Conservation (phyloP, 2,797 vertebrate species). For the Xerus rutilus region DNA sequence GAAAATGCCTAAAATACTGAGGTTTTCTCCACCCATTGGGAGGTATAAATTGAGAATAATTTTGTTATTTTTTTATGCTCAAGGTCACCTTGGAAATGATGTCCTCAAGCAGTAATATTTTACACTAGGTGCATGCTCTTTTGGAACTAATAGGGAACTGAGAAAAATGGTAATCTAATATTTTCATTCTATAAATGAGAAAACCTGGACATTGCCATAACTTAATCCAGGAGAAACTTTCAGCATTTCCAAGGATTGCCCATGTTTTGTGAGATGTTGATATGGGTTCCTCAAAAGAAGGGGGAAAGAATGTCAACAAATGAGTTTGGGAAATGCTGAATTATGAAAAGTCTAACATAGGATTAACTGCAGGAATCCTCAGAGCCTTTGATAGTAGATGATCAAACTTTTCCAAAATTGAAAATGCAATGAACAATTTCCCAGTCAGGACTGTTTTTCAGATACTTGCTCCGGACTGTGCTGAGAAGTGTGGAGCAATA, state of each 20-base stretch:
- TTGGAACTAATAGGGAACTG: neutral
- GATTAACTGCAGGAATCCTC: neutral
- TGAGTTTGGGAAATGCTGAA: neutral
- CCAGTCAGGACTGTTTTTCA: neutral
- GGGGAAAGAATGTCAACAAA: neutral
- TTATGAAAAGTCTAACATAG: neutral
- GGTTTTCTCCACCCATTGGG: neutral
- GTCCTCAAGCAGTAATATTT: neutral
- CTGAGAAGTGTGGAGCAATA: neutral
- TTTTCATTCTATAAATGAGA: neutral
- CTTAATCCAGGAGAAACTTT: neutral
- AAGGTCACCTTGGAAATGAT: neutral
- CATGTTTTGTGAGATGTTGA: neutral
- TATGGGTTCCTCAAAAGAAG: conserved; percentile 11
- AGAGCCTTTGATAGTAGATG: neutral
- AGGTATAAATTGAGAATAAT: neutral
- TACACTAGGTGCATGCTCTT: neutral
- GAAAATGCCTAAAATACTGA: neutral
- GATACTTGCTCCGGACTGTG: neutral
- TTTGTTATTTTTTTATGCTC: neutral
- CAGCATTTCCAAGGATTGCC: neutral
- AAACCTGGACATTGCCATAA: conserved; percentile 9
- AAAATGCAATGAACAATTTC: neutral
- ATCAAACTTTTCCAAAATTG: neutral
- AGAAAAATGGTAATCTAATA: neutral